These are phyloP conservation scores for Archips crataeganus DNA, from an alignment of 2,888 invertebrate genomes.

Conservation along the genomic window DNA sequence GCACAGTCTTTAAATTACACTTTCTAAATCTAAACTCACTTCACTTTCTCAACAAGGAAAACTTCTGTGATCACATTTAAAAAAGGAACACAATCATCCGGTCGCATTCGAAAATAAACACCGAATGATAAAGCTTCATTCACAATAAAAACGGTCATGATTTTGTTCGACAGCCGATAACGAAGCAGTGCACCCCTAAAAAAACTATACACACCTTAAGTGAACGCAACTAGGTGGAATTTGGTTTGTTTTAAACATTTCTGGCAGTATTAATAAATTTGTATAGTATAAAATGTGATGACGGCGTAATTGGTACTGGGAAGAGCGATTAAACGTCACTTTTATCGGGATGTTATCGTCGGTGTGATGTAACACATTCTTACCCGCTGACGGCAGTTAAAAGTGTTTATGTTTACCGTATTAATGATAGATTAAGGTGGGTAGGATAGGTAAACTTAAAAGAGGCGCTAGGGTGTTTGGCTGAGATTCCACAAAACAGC, in stretches of 20 bases:
- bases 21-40: slow-evolving; percentile 9
- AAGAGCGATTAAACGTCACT: slow-evolving; percentile 29
- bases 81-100: slow-evolving; percentile 22
- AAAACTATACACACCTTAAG: background rate
- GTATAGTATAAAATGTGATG: slow-evolving; percentile 13
- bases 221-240: background rate
- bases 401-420: slow-evolving; percentile 32
- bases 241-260: background rate
- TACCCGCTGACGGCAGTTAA: slow-evolving; percentile 1
- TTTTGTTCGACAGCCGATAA: slow-evolving; percentile 30
- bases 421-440: slow-evolving; percentile 17
- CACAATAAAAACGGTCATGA: slow-evolving; percentile 37
- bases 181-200: background rate
- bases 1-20: background rate
- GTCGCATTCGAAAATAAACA: slow-evolving; percentile 39
- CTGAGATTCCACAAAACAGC: background rate
- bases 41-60: slow-evolving; percentile 6
- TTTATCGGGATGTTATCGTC: slow-evolving; percentile 21
- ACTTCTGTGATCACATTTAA: background rate
- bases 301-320: slow-evolving; percentile 27
- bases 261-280: background rate
- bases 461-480: slow-evolving; percentile 21
- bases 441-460: slow-evolving; percentile 8
- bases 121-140: slow-evolving; percentile 35
- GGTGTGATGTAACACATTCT: slow-evolving; percentile 39